These are phyloP conservation scores for Rhinogobio ventralis DNA, from an alignment of 2,797 vertebrate species.

Conservation along the genomic window DNA sequence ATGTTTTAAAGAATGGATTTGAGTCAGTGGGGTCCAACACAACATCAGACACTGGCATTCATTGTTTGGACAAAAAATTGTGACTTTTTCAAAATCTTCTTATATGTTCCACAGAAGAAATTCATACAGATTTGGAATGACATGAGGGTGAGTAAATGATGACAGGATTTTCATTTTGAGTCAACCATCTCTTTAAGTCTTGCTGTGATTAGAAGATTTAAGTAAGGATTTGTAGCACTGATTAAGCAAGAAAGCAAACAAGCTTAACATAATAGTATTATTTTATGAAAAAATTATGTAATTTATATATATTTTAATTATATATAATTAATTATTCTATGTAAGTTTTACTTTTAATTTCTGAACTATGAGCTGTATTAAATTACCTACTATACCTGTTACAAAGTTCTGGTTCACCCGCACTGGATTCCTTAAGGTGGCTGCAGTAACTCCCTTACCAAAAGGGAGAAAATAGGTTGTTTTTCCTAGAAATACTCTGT, in stretches of 20 bases:
- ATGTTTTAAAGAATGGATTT: not conserved
- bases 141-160: not conserved
- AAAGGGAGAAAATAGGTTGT: not conserved
- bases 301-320: not conserved
- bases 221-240: not conserved
- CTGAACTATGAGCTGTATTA: not conserved
- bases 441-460: not conserved
- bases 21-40: not conserved
- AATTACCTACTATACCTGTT: conserved; percentile 28
- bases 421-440: not conserved
- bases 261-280: not conserved
- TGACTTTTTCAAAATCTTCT: not conserved
- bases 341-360: not conserved
- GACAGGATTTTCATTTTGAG: not conserved
- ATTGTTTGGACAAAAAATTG: not conserved
- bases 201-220: not conserved
- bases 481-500: conserved; percentile 25
- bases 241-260: not conserved
- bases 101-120: not conserved
- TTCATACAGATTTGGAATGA: not conserved
- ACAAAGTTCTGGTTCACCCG: not conserved
- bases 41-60: not conserved
- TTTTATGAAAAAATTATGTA: not conserved
- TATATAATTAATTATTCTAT: not conserved
- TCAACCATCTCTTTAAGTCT: not conserved